These are phyloP conservation scores for Limnephilus lunatus DNA, from an alignment of 2,888 invertebrate species.

Conservation along the genomic window DNA sequence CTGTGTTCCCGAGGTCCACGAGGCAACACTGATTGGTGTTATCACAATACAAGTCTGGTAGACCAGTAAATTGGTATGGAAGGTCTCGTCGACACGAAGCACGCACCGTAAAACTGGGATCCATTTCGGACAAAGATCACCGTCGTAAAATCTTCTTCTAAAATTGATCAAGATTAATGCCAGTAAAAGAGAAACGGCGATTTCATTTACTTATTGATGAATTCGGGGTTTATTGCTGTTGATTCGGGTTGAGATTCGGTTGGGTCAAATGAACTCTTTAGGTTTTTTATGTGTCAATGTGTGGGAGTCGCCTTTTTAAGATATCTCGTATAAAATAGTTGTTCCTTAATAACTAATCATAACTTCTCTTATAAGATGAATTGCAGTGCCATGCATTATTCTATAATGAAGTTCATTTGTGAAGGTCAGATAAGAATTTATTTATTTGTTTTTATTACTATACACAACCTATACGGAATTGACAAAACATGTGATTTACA, in stretches of 20 bases:
- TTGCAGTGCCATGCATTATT: too few species aligned
- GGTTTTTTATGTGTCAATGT: background rate
- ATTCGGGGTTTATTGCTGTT: background rate
- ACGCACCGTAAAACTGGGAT: background rate
- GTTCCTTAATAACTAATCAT: background rate
- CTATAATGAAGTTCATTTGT: too few species aligned
- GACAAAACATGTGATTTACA: too few species aligned
- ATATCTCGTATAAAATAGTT: background rate
- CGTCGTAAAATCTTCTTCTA: background rate
- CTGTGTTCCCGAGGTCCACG: background rate
- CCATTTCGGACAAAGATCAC: background rate
- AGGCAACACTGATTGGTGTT: background rate
- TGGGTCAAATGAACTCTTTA: background rate
- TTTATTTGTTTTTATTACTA: too few species aligned
- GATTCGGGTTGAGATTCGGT: background rate
- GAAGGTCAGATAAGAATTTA: too few species aligned
- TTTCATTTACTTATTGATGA: background rate
- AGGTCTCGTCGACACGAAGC: background rate
- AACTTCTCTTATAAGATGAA: too few species aligned
- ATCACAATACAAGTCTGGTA: background rate
- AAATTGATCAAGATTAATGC: background rate
- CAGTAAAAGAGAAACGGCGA: background rate
- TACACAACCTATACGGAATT: too few species aligned
- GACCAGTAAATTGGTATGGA: background rate
- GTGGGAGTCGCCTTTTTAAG: background rate